Evolutionary conservation across 2,888 invertebrate genomes (phyloP).

Genomic region (Pterostichus madidus): DNA sequence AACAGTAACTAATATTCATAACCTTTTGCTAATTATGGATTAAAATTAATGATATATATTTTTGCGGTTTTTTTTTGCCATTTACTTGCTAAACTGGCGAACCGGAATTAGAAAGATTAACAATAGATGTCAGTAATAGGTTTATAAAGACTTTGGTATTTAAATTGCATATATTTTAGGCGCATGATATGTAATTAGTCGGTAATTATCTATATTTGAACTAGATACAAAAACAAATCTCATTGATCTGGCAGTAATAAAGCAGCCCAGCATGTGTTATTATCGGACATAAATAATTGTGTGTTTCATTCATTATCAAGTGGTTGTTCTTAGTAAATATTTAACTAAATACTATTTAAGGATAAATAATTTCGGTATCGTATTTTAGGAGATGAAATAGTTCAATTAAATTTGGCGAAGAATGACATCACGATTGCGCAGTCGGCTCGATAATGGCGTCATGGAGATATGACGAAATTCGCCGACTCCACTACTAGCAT

Average conservation of each 20-base stretch:
- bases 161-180: constrained; percentile 41
- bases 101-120: background rate
- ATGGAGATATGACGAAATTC: constrained; percentile 68
- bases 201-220: constrained; percentile 43
- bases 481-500: constrained; percentile 66
- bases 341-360: background rate
- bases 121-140: constrained; percentile 1
- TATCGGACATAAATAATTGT: background rate
- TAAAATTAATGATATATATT: background rate
- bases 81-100: background rate
- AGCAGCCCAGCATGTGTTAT: background rate
- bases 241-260: constrained; percentile 25
- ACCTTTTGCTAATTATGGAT: background rate
- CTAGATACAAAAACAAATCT: constrained; percentile 43
- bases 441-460: constrained; percentile 69
- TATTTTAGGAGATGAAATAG: constrained; percentile 45
- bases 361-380: constrained; percentile 1
- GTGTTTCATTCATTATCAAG: background rate
- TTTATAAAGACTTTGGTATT: background rate
- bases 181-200: constrained; percentile 32
- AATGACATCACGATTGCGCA: constrained; percentile 64
- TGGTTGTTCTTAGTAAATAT: background rate
- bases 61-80: background rate
- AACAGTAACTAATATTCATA: too few relatives aligned
- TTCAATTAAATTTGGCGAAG: constrained; percentile 52